phyloP scores from a whole-genome alignment of 2,797 vertebrate genomes.

The Schizopygopsis pylzovi region DNA sequence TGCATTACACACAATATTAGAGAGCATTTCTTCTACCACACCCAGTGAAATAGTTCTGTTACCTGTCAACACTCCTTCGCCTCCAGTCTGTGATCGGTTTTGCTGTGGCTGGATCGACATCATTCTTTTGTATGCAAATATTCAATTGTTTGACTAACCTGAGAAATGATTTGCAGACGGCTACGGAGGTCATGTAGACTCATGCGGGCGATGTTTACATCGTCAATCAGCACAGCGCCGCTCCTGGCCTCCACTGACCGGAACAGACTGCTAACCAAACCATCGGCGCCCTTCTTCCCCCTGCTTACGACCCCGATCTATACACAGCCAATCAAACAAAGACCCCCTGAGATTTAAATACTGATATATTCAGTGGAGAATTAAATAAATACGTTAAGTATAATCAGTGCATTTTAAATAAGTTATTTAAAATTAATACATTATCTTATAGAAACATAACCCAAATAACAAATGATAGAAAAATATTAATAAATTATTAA shows the following conservation, averaged over 20 bases:
- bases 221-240: constrained; percentile 73
- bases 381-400: background rate
- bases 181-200: constrained; percentile 70
- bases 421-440: background rate
- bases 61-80: constrained; percentile 58
- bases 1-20: background rate
- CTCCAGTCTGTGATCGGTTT: constrained; percentile 37
- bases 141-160: constrained; percentile 61
- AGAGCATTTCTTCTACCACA: constrained; percentile 55
- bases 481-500: background rate
- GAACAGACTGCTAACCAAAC: constrained; percentile 72
- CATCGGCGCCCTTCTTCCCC: constrained; percentile 71
- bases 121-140: constrained; percentile 1
- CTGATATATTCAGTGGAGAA: background rate
- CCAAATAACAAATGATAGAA: background rate
- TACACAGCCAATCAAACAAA: constrained; percentile 8
- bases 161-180: constrained; percentile 73
- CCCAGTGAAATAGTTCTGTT: constrained; percentile 49
- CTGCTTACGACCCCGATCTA: constrained; percentile 73
- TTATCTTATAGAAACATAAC: background rate
- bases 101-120: constrained; percentile 25
- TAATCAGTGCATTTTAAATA: background rate
- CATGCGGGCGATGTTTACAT: constrained; percentile 68
- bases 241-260: constrained; percentile 68
- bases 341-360: background rate